Conservation (phyloP, 2,113 vertebrate genomes). For the Typhlomys cinereus region DNA sequence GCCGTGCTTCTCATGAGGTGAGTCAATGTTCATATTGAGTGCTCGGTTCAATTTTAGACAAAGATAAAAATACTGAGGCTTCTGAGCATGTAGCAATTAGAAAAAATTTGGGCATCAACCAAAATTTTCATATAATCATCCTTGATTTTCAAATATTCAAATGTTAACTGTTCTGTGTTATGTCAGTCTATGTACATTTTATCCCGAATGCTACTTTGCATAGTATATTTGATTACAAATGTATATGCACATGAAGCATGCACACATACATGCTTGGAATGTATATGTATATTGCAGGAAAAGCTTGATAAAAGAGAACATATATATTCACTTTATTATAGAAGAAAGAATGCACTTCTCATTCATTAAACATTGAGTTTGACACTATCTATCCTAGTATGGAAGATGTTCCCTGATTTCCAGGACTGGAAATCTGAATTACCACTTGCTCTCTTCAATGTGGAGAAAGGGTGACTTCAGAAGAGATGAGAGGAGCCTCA, state of each 20-base stretch:
- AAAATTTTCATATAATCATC: not conserved
- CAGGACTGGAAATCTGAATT: not conserved
- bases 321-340: not conserved
- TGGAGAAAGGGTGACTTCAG: not conserved
- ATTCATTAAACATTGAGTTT: not conserved
- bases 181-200: not conserved
- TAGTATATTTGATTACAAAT: not conserved
- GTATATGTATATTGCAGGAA: not conserved
- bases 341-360: not conserved
- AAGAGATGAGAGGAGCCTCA: not conserved
- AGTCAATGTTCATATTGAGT: conserved; percentile 37
- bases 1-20: not conserved
- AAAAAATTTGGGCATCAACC: not conserved
- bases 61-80: conserved; percentile 21
- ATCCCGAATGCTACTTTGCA: not conserved
- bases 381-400: not conserved
- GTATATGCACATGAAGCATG: not conserved
- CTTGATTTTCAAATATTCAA: conserved; percentile 27
- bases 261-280: accelerated
- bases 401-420: not conserved
- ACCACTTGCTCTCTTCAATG: not conserved
- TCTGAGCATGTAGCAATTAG: not conserved
- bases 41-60: conserved; percentile 6
- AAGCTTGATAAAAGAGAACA: not conserved
- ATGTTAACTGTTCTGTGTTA: not conserved